Conservation (phyloP, 2,113 vertebrate genomes). For the Silurus meridionalis region DNA sequence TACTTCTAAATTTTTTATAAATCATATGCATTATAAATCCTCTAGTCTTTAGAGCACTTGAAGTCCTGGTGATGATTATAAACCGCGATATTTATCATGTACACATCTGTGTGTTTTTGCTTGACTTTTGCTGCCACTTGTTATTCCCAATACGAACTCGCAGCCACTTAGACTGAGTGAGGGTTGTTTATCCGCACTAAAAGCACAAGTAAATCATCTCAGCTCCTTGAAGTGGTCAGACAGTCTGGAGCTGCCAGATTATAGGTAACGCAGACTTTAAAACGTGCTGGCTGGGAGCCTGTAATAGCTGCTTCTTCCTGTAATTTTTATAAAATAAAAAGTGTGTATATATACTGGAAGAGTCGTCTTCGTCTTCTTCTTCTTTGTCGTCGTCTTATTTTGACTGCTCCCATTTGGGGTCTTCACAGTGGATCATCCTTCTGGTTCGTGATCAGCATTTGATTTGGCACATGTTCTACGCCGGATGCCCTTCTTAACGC, state of each 20-base stretch:
- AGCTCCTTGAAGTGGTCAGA: constrained; percentile 74
- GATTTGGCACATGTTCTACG: too few species aligned
- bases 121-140: constrained; percentile 59
- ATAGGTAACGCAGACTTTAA: constrained; percentile 69
- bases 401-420: too few species aligned
- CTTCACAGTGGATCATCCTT: too few species aligned
- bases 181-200: constrained; percentile 61
- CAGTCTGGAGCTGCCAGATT: constrained; percentile 77
- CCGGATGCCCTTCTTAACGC: too few species aligned
- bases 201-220: constrained; percentile 73
- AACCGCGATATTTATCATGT: not conserved
- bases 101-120: not conserved
- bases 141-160: constrained; percentile 68
- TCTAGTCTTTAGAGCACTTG: not conserved
- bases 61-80: not conserved
- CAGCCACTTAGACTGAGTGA: constrained; percentile 59
- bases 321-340: constrained; percentile 46
- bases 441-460: too few species aligned
- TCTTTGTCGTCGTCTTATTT: too few species aligned
- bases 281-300: constrained; percentile 68
- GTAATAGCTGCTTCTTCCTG: constrained; percentile 66
- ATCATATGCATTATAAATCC: not conserved
- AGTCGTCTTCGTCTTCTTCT: too few species aligned
- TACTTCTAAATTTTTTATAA: not conserved
- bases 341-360: too few species aligned